Evolutionary conservation across 2,113 vertebrate species (phyloP).

Genomic region (Athene noctua): DNA sequence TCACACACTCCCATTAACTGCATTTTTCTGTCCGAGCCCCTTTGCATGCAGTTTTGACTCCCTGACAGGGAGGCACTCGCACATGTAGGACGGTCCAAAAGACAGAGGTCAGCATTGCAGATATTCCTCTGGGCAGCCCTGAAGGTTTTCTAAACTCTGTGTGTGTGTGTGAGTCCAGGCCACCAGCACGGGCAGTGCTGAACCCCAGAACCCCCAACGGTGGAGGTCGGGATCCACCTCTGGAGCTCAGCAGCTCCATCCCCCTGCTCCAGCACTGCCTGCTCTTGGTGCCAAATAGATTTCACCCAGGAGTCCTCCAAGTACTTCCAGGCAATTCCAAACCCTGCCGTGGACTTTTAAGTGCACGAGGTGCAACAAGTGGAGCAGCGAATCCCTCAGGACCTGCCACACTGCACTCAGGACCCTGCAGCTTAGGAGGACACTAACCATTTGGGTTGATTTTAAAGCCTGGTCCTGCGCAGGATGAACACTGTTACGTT

Average conservation of each 20-base stretch:
- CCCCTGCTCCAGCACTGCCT: not conserved
- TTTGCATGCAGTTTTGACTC: not conserved
- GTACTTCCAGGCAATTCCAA: not conserved
- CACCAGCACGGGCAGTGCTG: accelerated
- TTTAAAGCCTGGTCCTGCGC: accelerated
- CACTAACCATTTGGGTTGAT: accelerated
- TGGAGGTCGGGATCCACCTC: not conserved
- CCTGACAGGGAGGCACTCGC: not conserved
- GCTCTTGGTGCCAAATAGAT: not conserved
- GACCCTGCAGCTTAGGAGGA: not conserved
- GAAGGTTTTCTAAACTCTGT: too few species aligned
- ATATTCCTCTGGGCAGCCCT: not conserved
- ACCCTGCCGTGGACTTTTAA: not conserved
- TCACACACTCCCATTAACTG: not conserved
- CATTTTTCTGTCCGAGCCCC: not conserved
- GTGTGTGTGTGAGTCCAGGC: too few species aligned
- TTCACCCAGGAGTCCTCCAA: too few species aligned
- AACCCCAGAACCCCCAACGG: accelerated
- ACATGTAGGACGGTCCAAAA: not conserved
- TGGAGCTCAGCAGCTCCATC: not conserved
- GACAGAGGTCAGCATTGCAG: not conserved
- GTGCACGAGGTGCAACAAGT: accelerated
- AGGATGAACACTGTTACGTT: accelerated
- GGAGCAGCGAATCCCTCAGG: not conserved
- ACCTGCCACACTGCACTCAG: not conserved